phyloP scores from a whole-genome alignment of 2,888 invertebrate species.

The Perizoma affinitatum region DNA sequence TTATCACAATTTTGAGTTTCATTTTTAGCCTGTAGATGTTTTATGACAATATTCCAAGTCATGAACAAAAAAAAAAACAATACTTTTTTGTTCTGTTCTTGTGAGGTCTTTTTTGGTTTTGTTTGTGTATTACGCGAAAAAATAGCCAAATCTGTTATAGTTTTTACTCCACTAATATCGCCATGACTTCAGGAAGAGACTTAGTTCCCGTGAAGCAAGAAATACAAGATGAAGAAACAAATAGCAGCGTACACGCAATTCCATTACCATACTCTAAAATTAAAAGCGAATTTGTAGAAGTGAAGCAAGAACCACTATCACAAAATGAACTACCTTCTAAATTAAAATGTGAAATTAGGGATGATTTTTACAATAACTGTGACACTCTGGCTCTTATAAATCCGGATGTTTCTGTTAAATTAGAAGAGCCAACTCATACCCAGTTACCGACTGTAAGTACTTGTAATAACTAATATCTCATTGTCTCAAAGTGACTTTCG shows the following conservation, averaged over 20 bases:
- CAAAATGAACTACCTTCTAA: background rate
- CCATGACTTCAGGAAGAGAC: background rate
- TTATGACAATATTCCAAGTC: too few species aligned
- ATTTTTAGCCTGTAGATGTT: too few species aligned
- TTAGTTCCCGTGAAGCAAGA: background rate
- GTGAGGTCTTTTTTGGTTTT: background rate
- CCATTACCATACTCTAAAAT: background rate
- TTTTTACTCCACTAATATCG: background rate
- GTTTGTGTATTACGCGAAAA: background rate
- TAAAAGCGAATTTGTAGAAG: background rate
- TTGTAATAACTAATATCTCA: too few species aligned
- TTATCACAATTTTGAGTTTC: constrained; percentile 9
- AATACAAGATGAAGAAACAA: background rate
- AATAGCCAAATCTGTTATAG: background rate
- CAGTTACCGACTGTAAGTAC: too few species aligned
- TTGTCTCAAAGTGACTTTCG: too few species aligned
- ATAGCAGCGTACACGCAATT: background rate
- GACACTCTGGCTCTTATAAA: background rate
- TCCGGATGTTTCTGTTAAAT: background rate
- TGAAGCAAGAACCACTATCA: background rate
- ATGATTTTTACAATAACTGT: too few species aligned
- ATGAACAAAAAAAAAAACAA: too few species aligned
- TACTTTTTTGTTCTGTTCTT: too few species aligned
- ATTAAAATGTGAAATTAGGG: background rate
- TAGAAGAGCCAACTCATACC: background rate